Evolutionary conservation across 2,888 invertebrate genomes (phyloP).

Genomic region (Sussaba pulchella): DNA sequence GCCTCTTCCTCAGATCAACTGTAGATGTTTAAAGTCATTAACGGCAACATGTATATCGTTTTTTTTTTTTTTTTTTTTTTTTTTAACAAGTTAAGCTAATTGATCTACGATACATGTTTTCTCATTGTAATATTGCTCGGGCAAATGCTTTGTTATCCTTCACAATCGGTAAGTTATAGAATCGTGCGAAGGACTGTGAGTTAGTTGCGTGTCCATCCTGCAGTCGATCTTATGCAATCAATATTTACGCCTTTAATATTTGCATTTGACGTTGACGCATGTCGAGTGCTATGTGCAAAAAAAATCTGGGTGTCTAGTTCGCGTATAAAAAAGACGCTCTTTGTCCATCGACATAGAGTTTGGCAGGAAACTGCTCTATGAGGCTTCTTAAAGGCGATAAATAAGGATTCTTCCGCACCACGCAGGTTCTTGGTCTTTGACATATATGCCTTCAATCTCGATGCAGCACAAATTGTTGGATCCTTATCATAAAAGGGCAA

Average conservation of each 20-base stretch:
- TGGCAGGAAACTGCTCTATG: slow-evolving; percentile 4
- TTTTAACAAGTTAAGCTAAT: no score
- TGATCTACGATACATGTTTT: no score
- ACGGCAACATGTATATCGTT: no score
- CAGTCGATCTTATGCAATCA: slow-evolving; percentile 5
- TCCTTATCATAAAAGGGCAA: slow-evolving; percentile 49
- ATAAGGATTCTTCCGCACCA: not conserved
- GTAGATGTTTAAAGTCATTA: no score
- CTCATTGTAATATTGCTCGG: no score
- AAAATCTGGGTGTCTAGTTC: no score
- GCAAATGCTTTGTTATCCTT: no score
- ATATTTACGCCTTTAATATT: not conserved
- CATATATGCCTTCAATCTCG: slow-evolving; percentile 20
- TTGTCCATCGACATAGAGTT: slow-evolving; percentile 5
- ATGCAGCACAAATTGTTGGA: slow-evolving; percentile 52
- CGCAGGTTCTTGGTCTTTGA: slow-evolving; percentile 10
- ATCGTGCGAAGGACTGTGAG: no score
- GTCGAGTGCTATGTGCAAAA: no score
- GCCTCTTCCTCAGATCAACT: no score
- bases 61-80: no score
- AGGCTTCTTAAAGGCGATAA: slow-evolving; percentile 8
- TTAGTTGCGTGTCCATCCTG: slow-evolving; percentile 15
- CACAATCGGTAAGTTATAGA: no score
- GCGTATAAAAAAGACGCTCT: not conserved
- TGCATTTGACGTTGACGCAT: slow-evolving; percentile 3